Conservation (phyloP, 2,888 invertebrate genomes). For the Lymantria monacha region DNA sequence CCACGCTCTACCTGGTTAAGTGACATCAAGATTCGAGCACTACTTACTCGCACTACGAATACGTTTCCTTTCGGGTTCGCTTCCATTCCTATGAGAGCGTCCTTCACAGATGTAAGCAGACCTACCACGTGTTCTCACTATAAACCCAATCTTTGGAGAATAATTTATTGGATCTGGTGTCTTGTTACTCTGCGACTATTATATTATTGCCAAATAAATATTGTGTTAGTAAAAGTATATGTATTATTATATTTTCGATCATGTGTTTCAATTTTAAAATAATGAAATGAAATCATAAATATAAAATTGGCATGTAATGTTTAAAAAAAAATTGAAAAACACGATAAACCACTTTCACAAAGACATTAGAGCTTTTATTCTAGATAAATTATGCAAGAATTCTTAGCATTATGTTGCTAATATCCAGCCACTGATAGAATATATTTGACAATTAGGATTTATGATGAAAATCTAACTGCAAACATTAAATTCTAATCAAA, state of each 20-base stretch:
- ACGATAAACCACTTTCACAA: constrained; percentile 46
- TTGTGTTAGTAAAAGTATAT: constrained; percentile 61
- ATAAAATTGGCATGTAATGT: background rate
- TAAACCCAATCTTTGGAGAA: constrained; percentile 75
- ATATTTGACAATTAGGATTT: too few relatives aligned
- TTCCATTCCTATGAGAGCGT: constrained; percentile 19
- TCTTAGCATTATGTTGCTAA: too few relatives aligned
- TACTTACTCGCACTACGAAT: too few relatives aligned
- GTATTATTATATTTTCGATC: constrained; percentile 19
- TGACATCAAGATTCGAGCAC: constrained; percentile 59
- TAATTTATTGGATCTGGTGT: constrained; percentile 56
- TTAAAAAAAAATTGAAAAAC: constrained; percentile 55
- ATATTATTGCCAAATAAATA: constrained; percentile 65
- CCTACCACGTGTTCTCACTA: constrained; percentile 52
- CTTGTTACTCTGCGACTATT: constrained; percentile 68
- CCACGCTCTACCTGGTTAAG: constrained; percentile 72
- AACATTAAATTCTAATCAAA: too few relatives aligned
- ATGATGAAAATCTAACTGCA: too few relatives aligned
- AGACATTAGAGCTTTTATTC: constrained; percentile 14
- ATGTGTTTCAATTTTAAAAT: constrained; percentile 58
- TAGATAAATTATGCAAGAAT: too few relatives aligned
- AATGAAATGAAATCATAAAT: background rate
- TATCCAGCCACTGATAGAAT: too few relatives aligned
- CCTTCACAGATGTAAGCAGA: constrained; percentile 56
- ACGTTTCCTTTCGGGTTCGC: too few relatives aligned